Evolutionary conservation across 2,797 vertebrate species (phyloP).

Genomic region (Neosilurus mollespiculum): DNA sequence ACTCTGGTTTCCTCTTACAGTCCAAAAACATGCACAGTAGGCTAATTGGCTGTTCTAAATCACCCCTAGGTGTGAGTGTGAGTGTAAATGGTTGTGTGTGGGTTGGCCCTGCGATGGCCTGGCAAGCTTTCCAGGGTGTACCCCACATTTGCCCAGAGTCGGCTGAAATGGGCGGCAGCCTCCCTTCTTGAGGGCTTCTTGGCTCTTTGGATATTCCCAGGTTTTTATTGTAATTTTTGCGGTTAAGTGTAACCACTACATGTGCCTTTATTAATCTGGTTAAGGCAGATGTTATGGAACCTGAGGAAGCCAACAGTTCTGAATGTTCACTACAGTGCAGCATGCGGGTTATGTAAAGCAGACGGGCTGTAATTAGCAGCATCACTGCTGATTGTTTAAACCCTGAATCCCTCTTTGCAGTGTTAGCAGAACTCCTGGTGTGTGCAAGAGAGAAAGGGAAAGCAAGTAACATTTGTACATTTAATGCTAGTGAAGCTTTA

Average conservation of each 20-base stretch:
- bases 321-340: background rate
- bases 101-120: too few relatives aligned
- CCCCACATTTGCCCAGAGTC: too few relatives aligned
- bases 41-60: too few relatives aligned
- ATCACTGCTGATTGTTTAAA: conserved; percentile 44
- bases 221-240: conserved; percentile 3
- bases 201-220: background rate
- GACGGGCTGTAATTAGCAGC: conserved; percentile 36
- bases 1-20: too few relatives aligned
- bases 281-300: background rate
- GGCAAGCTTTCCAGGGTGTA: too few relatives aligned
- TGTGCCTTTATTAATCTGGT: background rate
- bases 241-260: background rate
- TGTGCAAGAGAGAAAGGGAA: background rate
- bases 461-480: conserved; percentile 16
- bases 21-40: too few relatives aligned
- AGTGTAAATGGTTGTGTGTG: too few relatives aligned
- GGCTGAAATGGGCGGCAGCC: too few relatives aligned
- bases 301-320: background rate
- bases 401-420: conserved; percentile 11
- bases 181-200: background rate
- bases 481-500: conserved; percentile 32
- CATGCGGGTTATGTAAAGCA: background rate
- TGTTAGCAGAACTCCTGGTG: background rate
- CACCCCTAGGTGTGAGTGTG: too few relatives aligned